Conservation (phyloP, 2,797 vertebrate genomes). For the Notolepis coatsorum region DNA sequence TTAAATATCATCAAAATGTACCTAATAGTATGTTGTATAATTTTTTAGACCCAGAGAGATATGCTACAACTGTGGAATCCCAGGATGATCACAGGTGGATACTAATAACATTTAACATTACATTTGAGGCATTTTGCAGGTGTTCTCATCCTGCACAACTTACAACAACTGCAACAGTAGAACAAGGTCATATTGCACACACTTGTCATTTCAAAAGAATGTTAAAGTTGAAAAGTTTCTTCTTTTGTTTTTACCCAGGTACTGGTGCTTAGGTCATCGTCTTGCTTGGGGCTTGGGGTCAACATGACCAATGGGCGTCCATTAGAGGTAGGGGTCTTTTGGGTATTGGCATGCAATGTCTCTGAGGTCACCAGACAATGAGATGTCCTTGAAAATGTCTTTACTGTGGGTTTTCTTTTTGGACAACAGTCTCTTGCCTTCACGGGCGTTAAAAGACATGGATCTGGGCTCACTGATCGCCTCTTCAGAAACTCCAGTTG, state of each 20-base stretch:
- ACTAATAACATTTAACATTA: too few relatives aligned
- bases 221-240: neutral
- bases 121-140: too few relatives aligned
- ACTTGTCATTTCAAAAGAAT: too few relatives aligned
- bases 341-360: conserved; percentile 16
- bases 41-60: too few relatives aligned
- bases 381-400: conserved; percentile 19
- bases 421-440: conserved; percentile 14
- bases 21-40: too few relatives aligned
- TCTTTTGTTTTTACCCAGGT: conserved; percentile 72
- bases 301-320: conserved; percentile 44
- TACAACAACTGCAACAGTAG: too few relatives aligned
- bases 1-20: too few relatives aligned
- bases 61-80: too few relatives aligned
- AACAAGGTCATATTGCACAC: too few relatives aligned
- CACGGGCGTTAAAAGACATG: conserved; percentile 18
- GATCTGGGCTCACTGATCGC: conserved; percentile 69
- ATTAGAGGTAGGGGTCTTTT: conserved; percentile 36
- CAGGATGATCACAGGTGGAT: too few relatives aligned
- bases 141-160: too few relatives aligned
- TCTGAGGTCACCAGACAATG: conserved; percentile 21
- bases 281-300: conserved; percentile 30
- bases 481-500: conserved; percentile 80
- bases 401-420: conserved; percentile 23
- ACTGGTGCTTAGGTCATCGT: conserved; percentile 51